Percentiles rank a stretch among this genome's conserved stretches.
Evolutionary conservation across 23 tunicate genomes (phyloP).

Genomic region (Phallusia fumigata): DNA sequence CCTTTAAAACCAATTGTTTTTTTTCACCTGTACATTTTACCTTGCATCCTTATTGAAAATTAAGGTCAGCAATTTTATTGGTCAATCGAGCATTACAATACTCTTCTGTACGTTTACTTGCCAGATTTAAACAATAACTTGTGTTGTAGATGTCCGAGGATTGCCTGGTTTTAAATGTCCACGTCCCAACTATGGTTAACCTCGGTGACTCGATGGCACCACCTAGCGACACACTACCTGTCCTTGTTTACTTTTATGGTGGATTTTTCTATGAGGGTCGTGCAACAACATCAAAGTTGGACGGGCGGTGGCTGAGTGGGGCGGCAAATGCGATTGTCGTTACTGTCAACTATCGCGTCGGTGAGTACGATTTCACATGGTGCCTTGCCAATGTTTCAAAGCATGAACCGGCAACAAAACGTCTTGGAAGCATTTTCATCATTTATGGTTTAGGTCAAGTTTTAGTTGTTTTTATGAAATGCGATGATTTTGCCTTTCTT

Average conservation of each 20-base stretch:
- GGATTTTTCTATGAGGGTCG: constrained; percentile 45
- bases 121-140: not conserved
- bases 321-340: constrained; percentile 41
- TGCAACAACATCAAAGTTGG: constrained; percentile 24
- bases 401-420: too few relatives aligned
- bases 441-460: too few relatives aligned
- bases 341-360: constrained; percentile 43
- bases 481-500: too few relatives aligned
- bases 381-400: too few relatives aligned
- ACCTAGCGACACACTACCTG: constrained; percentile 41
- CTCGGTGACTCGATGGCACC: constrained; percentile 22
- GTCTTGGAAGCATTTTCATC: too few relatives aligned
- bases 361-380: constrained; percentile 24
- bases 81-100: not conserved
- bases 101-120: not conserved
- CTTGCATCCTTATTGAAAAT: too few relatives aligned
- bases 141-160: constrained; percentile 39
- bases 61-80: too few relatives aligned
- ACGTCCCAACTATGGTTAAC: constrained; percentile 37
- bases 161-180: constrained; percentile 39
- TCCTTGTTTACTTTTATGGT: constrained; percentile 48
- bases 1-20: too few relatives aligned
- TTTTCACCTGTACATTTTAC: too few relatives aligned
- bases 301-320: constrained; percentile 19
- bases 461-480: too few relatives aligned